Percentiles rank a stretch among this genome's conserved stretches.
These are phyloP conservation scores for Oncorhynchus clarkii DNA, from an alignment of 2,113 vertebrate species.

Conservation along the genomic window DNA sequence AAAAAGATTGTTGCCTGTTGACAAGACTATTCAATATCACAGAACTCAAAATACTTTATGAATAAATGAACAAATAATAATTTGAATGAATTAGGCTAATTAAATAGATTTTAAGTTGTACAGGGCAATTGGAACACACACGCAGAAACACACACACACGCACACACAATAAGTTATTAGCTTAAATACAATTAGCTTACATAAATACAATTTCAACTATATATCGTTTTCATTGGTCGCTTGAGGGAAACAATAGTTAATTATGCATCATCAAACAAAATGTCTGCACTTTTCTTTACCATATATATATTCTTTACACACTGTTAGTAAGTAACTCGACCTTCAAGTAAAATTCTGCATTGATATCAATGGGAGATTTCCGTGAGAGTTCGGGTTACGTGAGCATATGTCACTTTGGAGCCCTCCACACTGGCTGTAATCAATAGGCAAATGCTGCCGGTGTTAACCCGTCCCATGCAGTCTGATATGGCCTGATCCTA, in stretches of 20 bases:
- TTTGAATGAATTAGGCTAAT: no score
- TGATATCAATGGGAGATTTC: not conserved
- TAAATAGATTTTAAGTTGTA: no score
- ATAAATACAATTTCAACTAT: no score
- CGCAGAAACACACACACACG: no score
- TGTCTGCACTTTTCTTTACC: no score
- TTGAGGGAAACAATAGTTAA: no score
- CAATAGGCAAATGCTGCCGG: not conserved
- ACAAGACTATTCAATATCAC: constrained; percentile 11
- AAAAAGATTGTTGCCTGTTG: constrained; percentile 12
- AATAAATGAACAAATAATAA: constrained; percentile 4
- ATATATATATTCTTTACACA: not conserved
- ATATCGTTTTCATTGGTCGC: no score
- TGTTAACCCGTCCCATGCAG: no score
- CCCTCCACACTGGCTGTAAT: not conserved
- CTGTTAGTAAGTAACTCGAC: not conserved
- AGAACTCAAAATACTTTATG: constrained; percentile 20
- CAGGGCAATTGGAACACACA: no score
- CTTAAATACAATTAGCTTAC: no score
- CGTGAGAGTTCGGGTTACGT: not conserved
- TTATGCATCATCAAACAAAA: no score
- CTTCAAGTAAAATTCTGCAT: not conserved
- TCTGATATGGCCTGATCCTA: not conserved
- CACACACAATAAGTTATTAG: no score
- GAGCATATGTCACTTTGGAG: not conserved